Percentiles rank a stretch among this genome's conserved stretches.
Conservation (phyloP, 2,113 vertebrate genomes). For the Macroglossus sobrinus region DNA sequence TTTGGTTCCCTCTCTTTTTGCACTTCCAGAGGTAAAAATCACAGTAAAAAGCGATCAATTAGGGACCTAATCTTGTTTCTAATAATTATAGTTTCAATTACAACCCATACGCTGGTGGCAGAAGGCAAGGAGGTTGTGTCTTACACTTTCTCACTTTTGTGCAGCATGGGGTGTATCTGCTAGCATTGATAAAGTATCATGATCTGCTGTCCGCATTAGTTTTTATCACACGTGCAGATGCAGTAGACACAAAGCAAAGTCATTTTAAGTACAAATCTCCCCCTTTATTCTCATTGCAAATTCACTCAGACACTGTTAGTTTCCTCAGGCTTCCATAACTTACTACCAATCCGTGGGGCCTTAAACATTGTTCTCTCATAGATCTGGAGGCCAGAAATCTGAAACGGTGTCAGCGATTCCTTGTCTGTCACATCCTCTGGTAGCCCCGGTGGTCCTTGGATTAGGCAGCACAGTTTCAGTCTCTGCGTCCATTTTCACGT, state of each 20-base stretch:
- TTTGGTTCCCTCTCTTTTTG: neutral
- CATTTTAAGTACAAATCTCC: neutral
- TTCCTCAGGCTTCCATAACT: neutral
- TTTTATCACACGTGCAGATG: neutral
- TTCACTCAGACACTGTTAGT: neutral
- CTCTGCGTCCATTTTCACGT: neutral
- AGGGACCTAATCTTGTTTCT: neutral
- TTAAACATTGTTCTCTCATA: neutral
- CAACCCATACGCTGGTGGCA: neutral
- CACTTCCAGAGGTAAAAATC: neutral
- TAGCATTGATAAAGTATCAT: neutral
- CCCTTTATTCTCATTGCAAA: neutral
- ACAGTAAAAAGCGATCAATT: neutral
- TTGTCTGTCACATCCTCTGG: neutral
- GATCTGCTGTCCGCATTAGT: accelerated
- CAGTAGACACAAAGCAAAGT: neutral
- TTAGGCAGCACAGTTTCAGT: no score
- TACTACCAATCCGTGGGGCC: no score
- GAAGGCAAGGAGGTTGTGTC: neutral
- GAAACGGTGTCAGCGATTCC: no score
- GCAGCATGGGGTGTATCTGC: neutral
- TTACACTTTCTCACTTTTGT: neutral
- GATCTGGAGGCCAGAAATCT: neutral
- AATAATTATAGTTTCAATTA: neutral
- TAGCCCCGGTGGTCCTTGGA: accelerated